Evolutionary conservation across 2,113 vertebrate species (phyloP).

Genomic region (Lepidothrix coronata): DNA sequence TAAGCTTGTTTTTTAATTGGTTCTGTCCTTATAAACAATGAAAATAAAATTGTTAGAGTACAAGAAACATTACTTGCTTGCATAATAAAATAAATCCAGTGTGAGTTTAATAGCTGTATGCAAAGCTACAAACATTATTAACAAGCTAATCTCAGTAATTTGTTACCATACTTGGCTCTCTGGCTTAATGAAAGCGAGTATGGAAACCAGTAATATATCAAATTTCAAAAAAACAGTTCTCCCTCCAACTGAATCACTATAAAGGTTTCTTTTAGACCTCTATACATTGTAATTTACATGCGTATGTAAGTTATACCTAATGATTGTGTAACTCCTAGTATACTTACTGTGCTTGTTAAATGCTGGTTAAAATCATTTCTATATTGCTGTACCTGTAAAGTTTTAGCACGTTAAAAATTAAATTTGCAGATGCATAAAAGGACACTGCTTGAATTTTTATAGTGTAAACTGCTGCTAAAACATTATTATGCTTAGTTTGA

Average conservation of each 20-base stretch:
- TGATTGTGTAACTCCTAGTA: background rate
- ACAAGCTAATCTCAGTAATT: background rate
- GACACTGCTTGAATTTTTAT: background rate
- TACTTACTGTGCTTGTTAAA: background rate
- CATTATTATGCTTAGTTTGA: conserved; percentile 42
- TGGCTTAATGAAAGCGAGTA: background rate
- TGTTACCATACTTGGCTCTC: background rate
- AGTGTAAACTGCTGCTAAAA: background rate
- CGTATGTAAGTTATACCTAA: background rate
- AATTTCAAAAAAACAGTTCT: background rate
- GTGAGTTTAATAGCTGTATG: background rate
- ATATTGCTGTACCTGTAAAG: background rate
- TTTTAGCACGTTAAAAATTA: background rate
- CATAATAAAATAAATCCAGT: background rate
- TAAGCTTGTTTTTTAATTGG: background rate
- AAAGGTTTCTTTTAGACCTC: background rate
- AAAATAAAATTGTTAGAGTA: background rate
- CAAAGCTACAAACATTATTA: background rate
- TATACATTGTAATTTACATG: background rate
- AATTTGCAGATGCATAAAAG: conserved; percentile 9
- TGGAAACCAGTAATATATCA: background rate
- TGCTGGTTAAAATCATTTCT: background rate
- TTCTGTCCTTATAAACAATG: background rate
- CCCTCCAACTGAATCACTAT: background rate
- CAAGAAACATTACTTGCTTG: background rate